These are phyloP conservation scores for Hydra vulgaris DNA, from an alignment of 30 jellyfish, hydroid and myxozoan species.

Conservation along the genomic window DNA sequence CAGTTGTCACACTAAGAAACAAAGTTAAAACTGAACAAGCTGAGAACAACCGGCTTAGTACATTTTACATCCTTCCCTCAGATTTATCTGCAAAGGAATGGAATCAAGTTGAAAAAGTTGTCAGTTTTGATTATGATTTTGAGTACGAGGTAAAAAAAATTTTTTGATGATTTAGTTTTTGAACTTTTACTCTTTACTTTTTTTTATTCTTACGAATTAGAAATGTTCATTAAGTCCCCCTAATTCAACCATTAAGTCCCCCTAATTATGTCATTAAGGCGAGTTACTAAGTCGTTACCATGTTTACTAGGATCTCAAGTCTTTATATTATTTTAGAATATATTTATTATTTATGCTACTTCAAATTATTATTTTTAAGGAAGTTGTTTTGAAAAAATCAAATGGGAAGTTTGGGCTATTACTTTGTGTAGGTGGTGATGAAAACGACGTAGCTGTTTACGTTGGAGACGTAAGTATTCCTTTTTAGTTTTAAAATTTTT, in stretches of 20 bases:
- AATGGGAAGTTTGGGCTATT: conserved; percentile 47
- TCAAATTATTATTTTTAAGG: conserved; percentile 52
- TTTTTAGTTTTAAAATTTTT: neutral
- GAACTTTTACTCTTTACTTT: too few species aligned
- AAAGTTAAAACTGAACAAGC: neutral
- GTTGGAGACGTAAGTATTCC: conserved; percentile 57
- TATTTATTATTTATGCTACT: too few species aligned
- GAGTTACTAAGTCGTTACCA: too few species aligned
- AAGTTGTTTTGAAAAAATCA: conserved; percentile 33
- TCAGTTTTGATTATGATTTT: conserved; percentile 64
- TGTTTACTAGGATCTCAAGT: too few species aligned
- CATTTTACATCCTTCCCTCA: conserved; percentile 24
- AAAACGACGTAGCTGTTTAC: conserved; percentile 69
- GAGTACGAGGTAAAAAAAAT: conserved; percentile 78
- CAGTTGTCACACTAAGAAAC: neutral
- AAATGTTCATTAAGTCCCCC: too few species aligned
- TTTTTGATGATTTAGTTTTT: too few species aligned
- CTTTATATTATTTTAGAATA: too few species aligned
- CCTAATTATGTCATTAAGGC: too few species aligned
- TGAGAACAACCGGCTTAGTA: conserved; percentile 19
- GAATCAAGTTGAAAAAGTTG: conserved; percentile 17
- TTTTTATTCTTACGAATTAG: too few species aligned
- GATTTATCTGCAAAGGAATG: conserved; percentile 6
- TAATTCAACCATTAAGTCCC: too few species aligned
- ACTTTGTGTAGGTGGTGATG: conserved; percentile 79